Evolutionary conservation across 2,888 invertebrate species (phyloP).

Genomic region (Drosophila yooni): DNA sequence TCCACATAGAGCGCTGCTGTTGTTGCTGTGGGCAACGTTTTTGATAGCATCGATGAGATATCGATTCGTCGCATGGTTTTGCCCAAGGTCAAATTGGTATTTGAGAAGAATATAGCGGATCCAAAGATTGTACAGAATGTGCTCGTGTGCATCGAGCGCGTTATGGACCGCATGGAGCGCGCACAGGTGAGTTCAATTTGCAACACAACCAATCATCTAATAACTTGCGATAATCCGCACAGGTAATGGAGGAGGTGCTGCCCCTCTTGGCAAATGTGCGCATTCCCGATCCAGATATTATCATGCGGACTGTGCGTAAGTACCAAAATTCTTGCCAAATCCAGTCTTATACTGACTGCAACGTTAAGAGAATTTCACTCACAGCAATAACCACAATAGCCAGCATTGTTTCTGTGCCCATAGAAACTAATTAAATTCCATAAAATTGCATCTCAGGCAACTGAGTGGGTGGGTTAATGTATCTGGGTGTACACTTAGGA

Average conservation of each 20-base stretch:
- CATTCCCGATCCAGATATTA: conserved; percentile 94
- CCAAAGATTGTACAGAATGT: conserved; percentile 92
- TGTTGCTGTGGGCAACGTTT: conserved; percentile 93
- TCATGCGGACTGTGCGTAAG: conserved; percentile 97
- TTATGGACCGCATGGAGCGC: conserved; percentile 93
- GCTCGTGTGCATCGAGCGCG: conserved; percentile 91
- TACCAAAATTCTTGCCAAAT: conserved; percentile 81
- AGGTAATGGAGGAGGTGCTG: conserved; percentile 94
- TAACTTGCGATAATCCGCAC: conserved; percentile 1
- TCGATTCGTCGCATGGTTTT: conserved; percentile 92
- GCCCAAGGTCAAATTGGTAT: conserved; percentile 92
- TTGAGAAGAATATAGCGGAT: conserved; percentile 92
- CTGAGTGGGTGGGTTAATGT: conserved; percentile 7
- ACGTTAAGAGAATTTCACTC: conserved; percentile 20
- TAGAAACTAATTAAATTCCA: conserved; percentile 61
- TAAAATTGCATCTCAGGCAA: conserved; percentile 34
- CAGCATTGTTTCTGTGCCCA: conserved; percentile 24
- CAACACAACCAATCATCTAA: not conserved
- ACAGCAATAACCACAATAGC: conserved; percentile 7
- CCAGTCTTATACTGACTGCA: conserved; percentile 1
- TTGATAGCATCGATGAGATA: conserved; percentile 93
- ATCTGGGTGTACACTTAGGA: not conserved
- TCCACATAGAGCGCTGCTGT: conserved; percentile 92
- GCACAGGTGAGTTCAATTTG: conserved; percentile 86
- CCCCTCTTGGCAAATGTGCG: conserved; percentile 94